A percentile compares a stretch with the other conserved stretches of the same genome.
These are phyloP conservation scores for Phylloscopus whistleri DNA, from an alignment of 2,113 vertebrate species.

Conservation along the genomic window DNA sequence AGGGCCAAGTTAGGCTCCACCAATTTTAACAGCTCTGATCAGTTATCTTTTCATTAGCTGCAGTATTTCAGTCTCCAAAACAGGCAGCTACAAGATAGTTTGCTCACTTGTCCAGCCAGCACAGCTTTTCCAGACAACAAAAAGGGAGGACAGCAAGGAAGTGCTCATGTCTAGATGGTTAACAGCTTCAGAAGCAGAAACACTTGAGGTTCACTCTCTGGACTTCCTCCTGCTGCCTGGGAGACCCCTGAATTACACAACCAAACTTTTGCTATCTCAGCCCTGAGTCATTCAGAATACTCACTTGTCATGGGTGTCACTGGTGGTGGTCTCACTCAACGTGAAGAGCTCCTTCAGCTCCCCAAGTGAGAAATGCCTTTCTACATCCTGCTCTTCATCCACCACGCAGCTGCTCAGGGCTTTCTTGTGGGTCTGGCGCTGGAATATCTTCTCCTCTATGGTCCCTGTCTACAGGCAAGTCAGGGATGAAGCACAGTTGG, in stretches of 20 bases:
- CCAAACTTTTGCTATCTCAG: neutral
- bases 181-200: neutral
- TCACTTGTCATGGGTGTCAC: constrained; percentile 94
- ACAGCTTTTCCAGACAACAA: neutral
- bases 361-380: constrained; percentile 93
- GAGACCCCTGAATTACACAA: neutral
- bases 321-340: constrained; percentile 82
- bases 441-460: constrained; percentile 98
- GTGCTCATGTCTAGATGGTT: neutral
- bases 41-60: neutral
- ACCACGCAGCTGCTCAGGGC: constrained; percentile 98
- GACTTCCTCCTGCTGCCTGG: neutral
- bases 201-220: neutral
- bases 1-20: neutral
- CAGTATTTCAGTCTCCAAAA: neutral
- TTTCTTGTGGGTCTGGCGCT: constrained; percentile 97
- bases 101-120: neutral
- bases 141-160: neutral
- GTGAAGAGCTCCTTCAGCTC: constrained; percentile 91
- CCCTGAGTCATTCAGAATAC: neutral
- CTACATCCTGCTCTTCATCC: constrained; percentile 94
- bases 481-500: neutral
- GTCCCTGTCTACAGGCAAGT: constrained; percentile 83
- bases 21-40: neutral
- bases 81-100: neutral